A percentile compares a stretch with the other conserved stretches of the same genome.
Evolutionary conservation across 2,113 vertebrate species (phyloP).

Genomic region (Thamnophis sirtalis): DNA sequence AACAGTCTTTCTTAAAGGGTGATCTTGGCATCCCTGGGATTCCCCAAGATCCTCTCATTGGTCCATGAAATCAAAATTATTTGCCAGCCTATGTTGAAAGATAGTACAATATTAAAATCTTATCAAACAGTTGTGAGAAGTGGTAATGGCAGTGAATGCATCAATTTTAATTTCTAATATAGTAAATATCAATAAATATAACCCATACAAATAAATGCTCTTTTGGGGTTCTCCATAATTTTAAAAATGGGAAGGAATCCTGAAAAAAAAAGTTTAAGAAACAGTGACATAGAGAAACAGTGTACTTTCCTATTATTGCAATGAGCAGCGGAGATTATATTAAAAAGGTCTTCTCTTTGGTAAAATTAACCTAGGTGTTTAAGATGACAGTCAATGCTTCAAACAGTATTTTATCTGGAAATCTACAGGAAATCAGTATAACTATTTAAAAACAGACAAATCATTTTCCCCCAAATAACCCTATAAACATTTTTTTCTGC

Average conservation of each 20-base stretch:
- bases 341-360: neutral
- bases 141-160: neutral
- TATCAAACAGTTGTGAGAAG: neutral
- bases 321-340: neutral
- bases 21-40: neutral
- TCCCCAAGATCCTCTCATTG: neutral
- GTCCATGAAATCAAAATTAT: neutral
- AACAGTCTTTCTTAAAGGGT: neutral
- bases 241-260: neutral
- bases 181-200: neutral
- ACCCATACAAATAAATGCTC: neutral
- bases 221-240: neutral
- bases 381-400: neutral
- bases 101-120: neutral
- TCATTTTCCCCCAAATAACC: neutral
- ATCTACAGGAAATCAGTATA: neutral
- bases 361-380: neutral
- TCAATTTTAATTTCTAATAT: neutral
- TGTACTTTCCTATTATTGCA: neutral
- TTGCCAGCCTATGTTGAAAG: neutral
- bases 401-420: neutral
- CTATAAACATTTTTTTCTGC: neutral
- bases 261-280: neutral
- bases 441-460: neutral
- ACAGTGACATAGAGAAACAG: neutral